Percentiles rank a stretch among this genome's conserved stretches.
Evolutionary conservation across 2,113 vertebrate genomes (phyloP).

Genomic region (Tylochromis polylepis): DNA sequence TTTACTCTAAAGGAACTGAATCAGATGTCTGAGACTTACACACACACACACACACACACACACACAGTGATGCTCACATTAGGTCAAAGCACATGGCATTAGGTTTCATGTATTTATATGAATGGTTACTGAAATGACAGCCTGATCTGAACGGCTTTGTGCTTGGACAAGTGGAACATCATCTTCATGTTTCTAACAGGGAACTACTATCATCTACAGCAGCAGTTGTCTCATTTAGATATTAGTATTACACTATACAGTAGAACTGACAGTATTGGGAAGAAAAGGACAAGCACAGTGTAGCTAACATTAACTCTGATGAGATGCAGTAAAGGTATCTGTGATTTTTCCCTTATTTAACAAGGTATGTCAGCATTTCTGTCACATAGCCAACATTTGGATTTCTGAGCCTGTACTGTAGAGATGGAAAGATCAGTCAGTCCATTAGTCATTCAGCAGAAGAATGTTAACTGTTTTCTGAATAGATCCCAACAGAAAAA

Average conservation of each 20-base stretch:
- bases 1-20: not conserved
- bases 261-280: not conserved
- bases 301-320: no score
- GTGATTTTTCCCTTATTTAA: not conserved
- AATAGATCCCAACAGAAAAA: not conserved
- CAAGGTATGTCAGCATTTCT: not conserved
- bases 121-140: not conserved
- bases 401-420: not conserved
- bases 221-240: not conserved
- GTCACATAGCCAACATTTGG: not conserved
- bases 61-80: not conserved
- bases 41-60: not conserved
- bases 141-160: not conserved
- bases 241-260: not conserved
- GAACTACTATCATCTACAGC: not conserved
- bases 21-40: not conserved
- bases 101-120: not conserved
- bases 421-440: not conserved
- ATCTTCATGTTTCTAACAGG: not conserved
- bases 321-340: no score
- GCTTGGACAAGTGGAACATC: not conserved
- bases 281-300: no score
- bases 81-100: not conserved
- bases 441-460: not conserved
- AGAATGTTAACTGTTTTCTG: not conserved